phyloP scores from a whole-genome alignment of 64 coral and sea anemone genomes.

The Acropora tenuis region DNA sequence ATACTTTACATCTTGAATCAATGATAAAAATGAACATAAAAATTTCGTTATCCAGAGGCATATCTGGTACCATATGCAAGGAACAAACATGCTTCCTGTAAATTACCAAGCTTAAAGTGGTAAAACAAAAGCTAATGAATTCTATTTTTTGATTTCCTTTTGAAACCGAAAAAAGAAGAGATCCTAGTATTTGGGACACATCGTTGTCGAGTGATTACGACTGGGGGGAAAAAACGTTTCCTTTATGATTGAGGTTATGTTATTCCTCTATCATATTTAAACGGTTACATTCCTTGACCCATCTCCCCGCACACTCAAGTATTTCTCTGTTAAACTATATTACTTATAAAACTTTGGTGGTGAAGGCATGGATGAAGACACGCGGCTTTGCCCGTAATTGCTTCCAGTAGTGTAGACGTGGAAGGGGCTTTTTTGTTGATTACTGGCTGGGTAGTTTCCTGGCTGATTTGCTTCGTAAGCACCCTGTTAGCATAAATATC shows the following conservation, averaged over 20 bases:
- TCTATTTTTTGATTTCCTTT: not conserved
- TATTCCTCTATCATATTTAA: no score
- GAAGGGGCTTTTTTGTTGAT: not conserved
- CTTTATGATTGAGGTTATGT: no score
- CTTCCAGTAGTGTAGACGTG: not conserved
- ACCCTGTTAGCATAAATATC: not conserved
- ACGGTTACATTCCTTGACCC: no score
- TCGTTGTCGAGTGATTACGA: no score
- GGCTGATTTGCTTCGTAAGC: not conserved
- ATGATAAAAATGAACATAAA: no score
- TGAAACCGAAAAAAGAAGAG: not conserved
- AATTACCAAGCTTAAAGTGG: not conserved
- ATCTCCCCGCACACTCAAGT: no score
- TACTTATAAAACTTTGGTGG: conserved; percentile 7
- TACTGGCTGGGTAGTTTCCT: not conserved
- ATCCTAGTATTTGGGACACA: no score
- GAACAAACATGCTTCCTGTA: not conserved
- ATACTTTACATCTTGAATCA: not conserved
- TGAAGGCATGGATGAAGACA: not conserved
- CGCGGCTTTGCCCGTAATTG: not conserved
- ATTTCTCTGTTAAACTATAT: not conserved
- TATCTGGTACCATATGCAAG: not conserved
- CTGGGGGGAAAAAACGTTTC: no score
- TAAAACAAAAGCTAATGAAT: not conserved
- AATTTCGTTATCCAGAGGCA: no score